These are phyloP conservation scores for Sceloporus undulatus DNA, from an alignment of 2,113 vertebrate species.

Conservation along the genomic window DNA sequence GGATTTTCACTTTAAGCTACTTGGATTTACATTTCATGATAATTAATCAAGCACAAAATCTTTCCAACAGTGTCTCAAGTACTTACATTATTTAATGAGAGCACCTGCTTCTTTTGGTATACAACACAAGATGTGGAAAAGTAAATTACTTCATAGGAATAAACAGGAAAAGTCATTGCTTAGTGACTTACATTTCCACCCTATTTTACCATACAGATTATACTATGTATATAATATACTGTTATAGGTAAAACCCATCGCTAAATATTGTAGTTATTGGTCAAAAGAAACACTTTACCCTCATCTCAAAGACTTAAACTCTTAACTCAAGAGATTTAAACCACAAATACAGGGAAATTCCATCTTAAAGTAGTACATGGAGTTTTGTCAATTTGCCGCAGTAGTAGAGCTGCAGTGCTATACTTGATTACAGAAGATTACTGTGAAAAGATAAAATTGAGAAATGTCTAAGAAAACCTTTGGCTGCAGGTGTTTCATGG, in stretches of 20 bases:
- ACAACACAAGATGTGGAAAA: neutral
- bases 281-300: constrained; percentile 6
- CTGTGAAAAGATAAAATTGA: neutral
- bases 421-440: neutral
- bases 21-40: constrained; percentile 27
- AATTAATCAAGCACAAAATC: constrained; percentile 41
- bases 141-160: constrained; percentile 25
- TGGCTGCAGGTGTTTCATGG: neutral
- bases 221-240: constrained; percentile 11
- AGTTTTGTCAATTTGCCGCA: neutral
- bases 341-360: neutral
- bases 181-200: constrained; percentile 26
- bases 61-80: constrained; percentile 19
- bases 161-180: constrained; percentile 21
- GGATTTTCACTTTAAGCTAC: constrained; percentile 31
- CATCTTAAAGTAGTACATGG: constrained; percentile 1
- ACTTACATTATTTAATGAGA: constrained; percentile 24
- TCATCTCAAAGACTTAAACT: no score
- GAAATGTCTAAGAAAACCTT: neutral
- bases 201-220: constrained; percentile 28
- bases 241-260: constrained; percentile 36
- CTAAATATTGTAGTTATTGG: constrained; percentile 29
- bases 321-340: neutral
- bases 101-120: constrained; percentile 46
- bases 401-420: neutral